Evolutionary conservation across 2,888 invertebrate genomes (phyloP).

Genomic region (Andrena chrysosceles): DNA sequence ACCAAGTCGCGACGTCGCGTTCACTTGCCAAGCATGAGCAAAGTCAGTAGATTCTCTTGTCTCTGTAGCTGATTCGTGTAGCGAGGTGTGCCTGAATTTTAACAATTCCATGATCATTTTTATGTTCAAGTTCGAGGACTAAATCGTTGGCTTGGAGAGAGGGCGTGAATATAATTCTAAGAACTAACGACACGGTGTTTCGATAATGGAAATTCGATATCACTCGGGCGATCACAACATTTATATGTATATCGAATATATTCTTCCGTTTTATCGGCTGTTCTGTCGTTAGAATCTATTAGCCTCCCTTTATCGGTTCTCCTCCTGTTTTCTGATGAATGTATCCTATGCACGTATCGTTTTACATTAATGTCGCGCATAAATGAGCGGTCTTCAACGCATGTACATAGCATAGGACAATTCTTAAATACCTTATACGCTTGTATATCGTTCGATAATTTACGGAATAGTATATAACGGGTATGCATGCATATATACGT

Average conservation of each 20-base stretch:
- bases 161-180: neutral
- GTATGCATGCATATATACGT: constrained; percentile 47
- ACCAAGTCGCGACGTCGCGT: constrained; percentile 7
- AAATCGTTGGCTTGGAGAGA: neutral
- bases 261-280: neutral
- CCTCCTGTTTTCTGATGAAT: neutral
- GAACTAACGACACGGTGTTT: constrained; percentile 23
- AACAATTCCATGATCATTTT: no score
- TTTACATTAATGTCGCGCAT: constrained; percentile 24
- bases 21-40: neutral
- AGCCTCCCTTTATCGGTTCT: neutral
- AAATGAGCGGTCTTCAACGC: constrained; percentile 33
- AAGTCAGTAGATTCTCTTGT: neutral
- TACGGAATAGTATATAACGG: constrained; percentile 47
- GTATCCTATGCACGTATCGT: constrained; percentile 5
- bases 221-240: constrained; percentile 15
- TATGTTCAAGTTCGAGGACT: neutral
- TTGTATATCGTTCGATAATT: constrained; percentile 43
- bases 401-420: constrained; percentile 17
- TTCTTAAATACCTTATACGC: constrained; percentile 35
- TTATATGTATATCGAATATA: neutral
- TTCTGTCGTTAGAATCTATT: neutral
- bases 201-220: constrained; percentile 8
- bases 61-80: no score
- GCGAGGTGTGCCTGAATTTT: no score